Percentiles rank a stretch among this genome's conserved stretches.
Conservation (phyloP, 2,113 vertebrate genomes). For the Anguilla rostrata region DNA sequence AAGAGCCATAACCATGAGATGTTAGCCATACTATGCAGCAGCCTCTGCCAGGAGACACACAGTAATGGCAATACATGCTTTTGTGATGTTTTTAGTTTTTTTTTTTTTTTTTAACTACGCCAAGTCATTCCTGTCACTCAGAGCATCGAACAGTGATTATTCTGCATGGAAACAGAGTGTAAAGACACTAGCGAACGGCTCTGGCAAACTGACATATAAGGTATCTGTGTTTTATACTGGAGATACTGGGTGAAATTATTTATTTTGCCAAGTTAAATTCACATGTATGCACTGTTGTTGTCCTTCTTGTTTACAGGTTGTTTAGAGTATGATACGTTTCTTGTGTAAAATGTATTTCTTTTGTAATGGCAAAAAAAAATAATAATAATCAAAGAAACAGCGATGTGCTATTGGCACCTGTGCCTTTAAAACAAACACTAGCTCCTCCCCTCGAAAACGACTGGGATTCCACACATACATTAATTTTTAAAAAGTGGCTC, state of each 20-base stretch:
- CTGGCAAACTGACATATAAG: background rate
- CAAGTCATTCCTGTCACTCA: slow-evolving; percentile 4
- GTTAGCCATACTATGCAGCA: background rate
- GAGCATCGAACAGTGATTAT: background rate
- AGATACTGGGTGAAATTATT: background rate
- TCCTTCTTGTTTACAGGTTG: slow-evolving; percentile 1
- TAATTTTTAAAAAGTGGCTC: background rate
- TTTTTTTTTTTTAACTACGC: background rate
- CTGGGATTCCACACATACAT: background rate
- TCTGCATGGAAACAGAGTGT: background rate
- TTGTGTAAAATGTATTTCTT: background rate
- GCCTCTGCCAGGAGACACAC: background rate
- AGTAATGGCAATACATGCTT: background rate
- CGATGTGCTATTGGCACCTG: slow-evolving; percentile 1
- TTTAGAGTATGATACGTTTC: background rate
- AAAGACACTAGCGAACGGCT: background rate
- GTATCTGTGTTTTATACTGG: slow-evolving; percentile 11
- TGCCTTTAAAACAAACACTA: background rate
- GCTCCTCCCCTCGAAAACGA: background rate
- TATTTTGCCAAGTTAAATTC: background rate
- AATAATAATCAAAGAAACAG: background rate
- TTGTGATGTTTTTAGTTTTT: background rate
- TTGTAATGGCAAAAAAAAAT: background rate
- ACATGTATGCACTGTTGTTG: background rate
- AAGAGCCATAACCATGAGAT: slow-evolving; percentile 17